These are phyloP conservation scores for Boleophthalmus pectinirostris DNA, from an alignment of 2,113 vertebrate species.

Conservation along the genomic window DNA sequence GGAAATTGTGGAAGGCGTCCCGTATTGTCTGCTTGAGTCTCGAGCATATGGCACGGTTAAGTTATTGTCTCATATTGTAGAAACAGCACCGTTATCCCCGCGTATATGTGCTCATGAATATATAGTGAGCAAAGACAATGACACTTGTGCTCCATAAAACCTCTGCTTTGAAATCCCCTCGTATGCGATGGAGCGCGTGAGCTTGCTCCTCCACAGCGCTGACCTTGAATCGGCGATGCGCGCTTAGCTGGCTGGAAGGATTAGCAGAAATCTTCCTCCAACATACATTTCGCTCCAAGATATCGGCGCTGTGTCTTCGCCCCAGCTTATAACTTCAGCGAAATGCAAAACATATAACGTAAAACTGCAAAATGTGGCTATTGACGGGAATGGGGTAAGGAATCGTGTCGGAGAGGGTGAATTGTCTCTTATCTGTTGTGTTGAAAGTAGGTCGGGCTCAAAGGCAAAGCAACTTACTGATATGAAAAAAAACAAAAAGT, in stretches of 20 bases:
- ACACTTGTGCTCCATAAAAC: conserved; percentile 31
- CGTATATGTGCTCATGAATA: conserved; percentile 4
- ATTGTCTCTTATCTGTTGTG: conserved; percentile 46
- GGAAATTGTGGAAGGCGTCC: not conserved
- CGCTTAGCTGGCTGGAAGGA: conserved; percentile 62
- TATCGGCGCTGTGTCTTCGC: conserved; percentile 56
- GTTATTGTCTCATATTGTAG: not conserved
- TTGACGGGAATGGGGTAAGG: conserved; percentile 40
- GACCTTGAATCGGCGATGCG: conserved; percentile 75
- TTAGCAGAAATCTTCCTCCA: conserved; percentile 76
- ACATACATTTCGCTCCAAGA: conserved; percentile 72
- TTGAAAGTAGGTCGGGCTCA: conserved; percentile 59
- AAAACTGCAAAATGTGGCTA: conserved; percentile 46
- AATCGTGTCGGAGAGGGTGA: conserved; percentile 25
- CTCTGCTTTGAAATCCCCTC: conserved; percentile 35
- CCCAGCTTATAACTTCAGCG: conserved; percentile 36
- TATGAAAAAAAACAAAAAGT: conserved; percentile 50
- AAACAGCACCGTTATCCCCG: not conserved
- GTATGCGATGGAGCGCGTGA: conserved; percentile 37
- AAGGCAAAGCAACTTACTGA: conserved; percentile 49
- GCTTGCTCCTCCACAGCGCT: conserved; percentile 54
- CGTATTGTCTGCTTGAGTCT: not conserved
- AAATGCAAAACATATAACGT: conserved; percentile 51
- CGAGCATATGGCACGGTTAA: not conserved
- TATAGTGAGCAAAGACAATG: conserved; percentile 13